Percentiles rank a stretch among this genome's conserved stretches.
phyloP scores from a whole-genome alignment of 2,797 vertebrate species.

The Erethizon dorsatum region DNA sequence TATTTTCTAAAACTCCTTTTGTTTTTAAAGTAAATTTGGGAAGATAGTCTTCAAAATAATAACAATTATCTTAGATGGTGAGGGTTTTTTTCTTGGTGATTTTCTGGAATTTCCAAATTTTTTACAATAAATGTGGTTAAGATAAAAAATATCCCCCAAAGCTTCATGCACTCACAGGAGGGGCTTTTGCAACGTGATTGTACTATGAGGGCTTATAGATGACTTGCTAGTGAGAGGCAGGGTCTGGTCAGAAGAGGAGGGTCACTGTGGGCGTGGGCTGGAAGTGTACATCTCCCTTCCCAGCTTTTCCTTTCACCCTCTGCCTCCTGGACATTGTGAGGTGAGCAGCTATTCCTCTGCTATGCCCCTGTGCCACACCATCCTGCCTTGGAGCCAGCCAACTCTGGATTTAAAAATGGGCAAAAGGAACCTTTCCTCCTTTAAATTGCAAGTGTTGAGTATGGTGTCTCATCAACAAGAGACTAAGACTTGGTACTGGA shows the following conservation, averaged over 20 bases:
- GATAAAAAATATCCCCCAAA: background rate
- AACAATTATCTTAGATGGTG: conserved; percentile 30
- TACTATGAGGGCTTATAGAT: background rate
- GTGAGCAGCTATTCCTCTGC: background rate
- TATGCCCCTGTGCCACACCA: background rate
- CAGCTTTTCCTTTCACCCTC: background rate
- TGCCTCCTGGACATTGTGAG: background rate
- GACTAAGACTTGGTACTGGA: background rate
- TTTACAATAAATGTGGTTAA: background rate
- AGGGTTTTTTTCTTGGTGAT: background rate
- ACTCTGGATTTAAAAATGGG: background rate
- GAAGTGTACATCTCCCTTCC: background rate
- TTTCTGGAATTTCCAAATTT: conserved; percentile 63
- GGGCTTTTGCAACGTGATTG: background rate
- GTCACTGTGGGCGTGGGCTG: background rate
- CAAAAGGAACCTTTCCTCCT: background rate
- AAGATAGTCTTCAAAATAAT: conserved; percentile 44
- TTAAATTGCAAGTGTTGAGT: background rate
- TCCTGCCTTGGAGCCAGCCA: background rate
- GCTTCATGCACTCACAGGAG: background rate
- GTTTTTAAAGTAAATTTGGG: conserved; percentile 60
- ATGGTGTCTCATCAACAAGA: background rate
- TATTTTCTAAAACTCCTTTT: conserved; percentile 29
- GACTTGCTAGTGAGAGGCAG: background rate
- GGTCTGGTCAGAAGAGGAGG: background rate